Evolutionary conservation across 2,113 vertebrate genomes (phyloP).

Genomic region (Nothocercus nigrocapillus): DNA sequence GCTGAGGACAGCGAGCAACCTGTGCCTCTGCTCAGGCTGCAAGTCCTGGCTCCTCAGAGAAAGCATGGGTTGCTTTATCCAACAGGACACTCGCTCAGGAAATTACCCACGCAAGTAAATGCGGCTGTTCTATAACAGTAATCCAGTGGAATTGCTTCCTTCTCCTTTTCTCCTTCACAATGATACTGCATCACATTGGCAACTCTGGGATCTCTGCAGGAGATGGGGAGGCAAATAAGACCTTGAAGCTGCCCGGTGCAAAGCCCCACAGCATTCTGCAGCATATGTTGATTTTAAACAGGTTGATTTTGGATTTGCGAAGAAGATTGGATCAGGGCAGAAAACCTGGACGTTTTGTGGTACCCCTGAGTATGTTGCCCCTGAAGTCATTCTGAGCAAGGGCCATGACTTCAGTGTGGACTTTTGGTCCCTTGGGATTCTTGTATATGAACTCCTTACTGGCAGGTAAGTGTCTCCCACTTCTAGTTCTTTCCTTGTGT

Average conservation of each 20-base stretch:
- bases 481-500: background rate
- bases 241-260: background rate
- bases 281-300: constrained; percentile 47
- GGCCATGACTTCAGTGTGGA: constrained; percentile 94
- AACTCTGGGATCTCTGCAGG: background rate
- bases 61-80: background rate
- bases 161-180: background rate
- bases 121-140: background rate
- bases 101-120: background rate
- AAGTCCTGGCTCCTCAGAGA: background rate
- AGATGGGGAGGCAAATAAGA: background rate
- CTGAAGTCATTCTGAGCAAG: constrained; percentile 94
- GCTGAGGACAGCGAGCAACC: background rate
- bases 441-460: constrained; percentile 92
- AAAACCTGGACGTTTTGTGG: constrained; percentile 97
- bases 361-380: constrained; percentile 94
- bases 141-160: background rate
- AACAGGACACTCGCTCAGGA: background rate
- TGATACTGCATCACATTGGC: background rate
- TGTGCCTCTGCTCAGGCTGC: background rate
- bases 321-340: constrained; percentile 90
- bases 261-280: background rate
- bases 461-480: constrained; percentile 82
- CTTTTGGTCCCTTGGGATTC: constrained; percentile 94
- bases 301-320: constrained; percentile 97